Evolutionary conservation across 2,113 vertebrate genomes (phyloP), one percentile per base, ranked within the genome.

Genomic region (Lates calcarifer): DNA sequence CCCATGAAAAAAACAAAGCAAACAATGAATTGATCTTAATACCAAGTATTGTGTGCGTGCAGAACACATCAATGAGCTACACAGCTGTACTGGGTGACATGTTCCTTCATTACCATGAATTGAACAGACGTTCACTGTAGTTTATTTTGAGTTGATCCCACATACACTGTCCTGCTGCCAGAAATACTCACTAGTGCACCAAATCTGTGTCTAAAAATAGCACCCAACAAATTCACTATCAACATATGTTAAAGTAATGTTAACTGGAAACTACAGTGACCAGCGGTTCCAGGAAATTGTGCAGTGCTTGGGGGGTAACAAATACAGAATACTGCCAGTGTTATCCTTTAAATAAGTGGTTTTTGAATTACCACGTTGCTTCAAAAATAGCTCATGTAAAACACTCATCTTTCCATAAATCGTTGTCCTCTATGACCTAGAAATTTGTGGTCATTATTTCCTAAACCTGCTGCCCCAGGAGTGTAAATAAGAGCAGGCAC

Each of bases 181-280:
- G 53, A 55, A 58, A 66, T 33, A 43, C n/a, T 26, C n/a, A 55
- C 26, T 17, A 28, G n/a, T 28, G 39, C 37, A 43, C 26, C 39
- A 77, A 37, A 22, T 47, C 41, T 60, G 22, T 43, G 14, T 28
- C 74, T 68, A 77, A 60, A 77, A 68, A 68, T 60, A 77, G 26
- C 0, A 2, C 24, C 31, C 58, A 18, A 26, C 51, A 63, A 55
- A 55, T 55, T 1, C 51, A 26, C 51, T 26, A 13, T 55, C 12
- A 26, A 26, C 51, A 26, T 26, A 55, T 55, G 51, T 26, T 55
- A 6, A 55, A 53, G 49, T n/a, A 53, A 12, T 51, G 47, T n/a
- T 24, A 12, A 55, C 51, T 55, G 26, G 26, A 55, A 55, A 24
- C n/a, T 26, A 10, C 47, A 55, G n/a, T 26, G 51, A 55, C 49